Evolutionary conservation across 2,797 vertebrate species (phyloP).

Genomic region (Brachyalestes nurse): DNA sequence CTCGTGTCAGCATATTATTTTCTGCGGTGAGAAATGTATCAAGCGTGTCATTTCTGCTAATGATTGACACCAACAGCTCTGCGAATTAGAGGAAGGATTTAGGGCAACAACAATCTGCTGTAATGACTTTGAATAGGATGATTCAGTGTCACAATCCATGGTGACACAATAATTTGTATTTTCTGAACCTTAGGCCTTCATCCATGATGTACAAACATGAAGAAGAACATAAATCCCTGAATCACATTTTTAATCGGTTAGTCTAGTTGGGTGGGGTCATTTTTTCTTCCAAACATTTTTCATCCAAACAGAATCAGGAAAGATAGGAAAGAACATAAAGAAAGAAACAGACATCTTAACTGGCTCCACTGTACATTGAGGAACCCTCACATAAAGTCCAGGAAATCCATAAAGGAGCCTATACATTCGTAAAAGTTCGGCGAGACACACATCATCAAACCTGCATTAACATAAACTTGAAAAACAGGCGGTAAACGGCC

Average conservation of each 20-base stretch:
- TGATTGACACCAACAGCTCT: slow-evolving; percentile 46
- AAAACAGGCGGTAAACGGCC: slow-evolving; percentile 51
- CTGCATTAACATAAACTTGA: slow-evolving; percentile 43
- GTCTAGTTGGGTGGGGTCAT: not conserved
- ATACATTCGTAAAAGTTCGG: slow-evolving; percentile 44
- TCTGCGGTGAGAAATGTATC: slow-evolving; percentile 53
- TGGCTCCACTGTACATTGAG: slow-evolving; percentile 31
- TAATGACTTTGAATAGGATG: slow-evolving; percentile 52
- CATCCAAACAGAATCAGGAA: not conserved
- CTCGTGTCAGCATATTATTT: slow-evolving; percentile 53
- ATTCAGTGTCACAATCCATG: slow-evolving; percentile 31
- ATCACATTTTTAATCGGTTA: not conserved
- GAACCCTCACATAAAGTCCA: slow-evolving; percentile 23
- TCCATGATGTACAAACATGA: not conserved
- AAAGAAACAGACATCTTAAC: slow-evolving; percentile 1
- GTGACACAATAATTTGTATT: not conserved
- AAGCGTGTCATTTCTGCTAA: slow-evolving; percentile 53
- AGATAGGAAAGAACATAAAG: slow-evolving; percentile 7
- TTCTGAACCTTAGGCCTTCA: not conserved
- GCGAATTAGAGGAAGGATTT: slow-evolving; percentile 49
- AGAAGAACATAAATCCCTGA: not conserved
- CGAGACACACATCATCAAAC: slow-evolving; percentile 47
- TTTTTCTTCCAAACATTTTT: not conserved
- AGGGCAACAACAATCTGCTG: slow-evolving; percentile 42
- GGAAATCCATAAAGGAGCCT: slow-evolving; percentile 48